Percentiles rank a stretch among this genome's conserved stretches.
Evolutionary conservation across 2,888 invertebrate genomes (phyloP).

Genomic region (Uropetala carovei): DNA sequence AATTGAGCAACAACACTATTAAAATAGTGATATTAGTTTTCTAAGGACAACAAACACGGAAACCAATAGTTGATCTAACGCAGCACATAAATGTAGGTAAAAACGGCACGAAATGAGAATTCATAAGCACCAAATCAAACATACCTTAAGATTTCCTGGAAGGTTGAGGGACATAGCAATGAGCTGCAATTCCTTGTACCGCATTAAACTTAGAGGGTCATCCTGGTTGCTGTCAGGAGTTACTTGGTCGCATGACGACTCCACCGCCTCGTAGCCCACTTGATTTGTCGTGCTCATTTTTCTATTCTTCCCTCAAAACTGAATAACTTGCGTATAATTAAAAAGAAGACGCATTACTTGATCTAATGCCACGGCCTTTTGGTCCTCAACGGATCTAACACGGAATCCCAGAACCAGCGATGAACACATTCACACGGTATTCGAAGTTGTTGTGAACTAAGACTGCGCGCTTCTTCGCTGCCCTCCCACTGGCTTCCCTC

Average conservation of each 20-base stretch:
- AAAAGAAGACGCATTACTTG: not conserved
- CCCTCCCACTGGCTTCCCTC: too few species aligned
- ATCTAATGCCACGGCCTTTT: slow-evolving; percentile 3
- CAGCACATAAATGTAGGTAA: not conserved
- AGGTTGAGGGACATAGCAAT: slow-evolving; percentile 67
- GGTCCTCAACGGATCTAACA: too few species aligned
- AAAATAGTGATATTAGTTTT: not conserved
- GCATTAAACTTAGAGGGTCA: slow-evolving; percentile 58
- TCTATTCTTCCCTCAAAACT: not conserved
- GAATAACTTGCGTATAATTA: not conserved
- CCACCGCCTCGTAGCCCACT: slow-evolving; percentile 37
- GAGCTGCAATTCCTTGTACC: slow-evolving; percentile 68
- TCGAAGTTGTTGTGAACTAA: too few species aligned
- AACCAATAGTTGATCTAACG: not conserved
- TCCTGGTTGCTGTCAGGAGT: slow-evolving; percentile 28
- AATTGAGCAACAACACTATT: not conserved
- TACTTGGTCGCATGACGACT: slow-evolving; percentile 30
- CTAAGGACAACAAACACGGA: not conserved
- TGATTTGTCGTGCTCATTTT: slow-evolving; percentile 45
- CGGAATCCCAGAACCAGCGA: too few species aligned
- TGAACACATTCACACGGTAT: too few species aligned
- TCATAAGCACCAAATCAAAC: not conserved
- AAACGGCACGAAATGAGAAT: not conserved
- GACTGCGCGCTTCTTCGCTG: too few species aligned
- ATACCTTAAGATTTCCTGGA: slow-evolving; percentile 68